Conservation (phyloP, 2,797 vertebrate species). For the Masticophis lateralis region DNA sequence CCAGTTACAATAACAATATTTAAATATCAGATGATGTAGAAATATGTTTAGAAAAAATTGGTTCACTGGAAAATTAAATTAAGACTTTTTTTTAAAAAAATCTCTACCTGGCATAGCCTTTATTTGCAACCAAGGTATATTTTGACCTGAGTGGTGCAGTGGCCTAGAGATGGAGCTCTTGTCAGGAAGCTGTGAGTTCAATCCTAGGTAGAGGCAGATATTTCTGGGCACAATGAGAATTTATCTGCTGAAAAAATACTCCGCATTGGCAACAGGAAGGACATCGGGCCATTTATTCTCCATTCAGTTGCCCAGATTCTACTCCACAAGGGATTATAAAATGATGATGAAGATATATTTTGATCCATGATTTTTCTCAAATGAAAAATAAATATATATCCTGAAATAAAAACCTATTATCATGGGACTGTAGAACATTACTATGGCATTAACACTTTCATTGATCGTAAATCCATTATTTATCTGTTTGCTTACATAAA, state of each 20-base stretch:
- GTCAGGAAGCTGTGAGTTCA: too few relatives aligned
- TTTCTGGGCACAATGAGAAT: too few relatives aligned
- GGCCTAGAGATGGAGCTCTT: too few relatives aligned
- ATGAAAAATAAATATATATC: not conserved
- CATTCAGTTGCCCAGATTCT: too few relatives aligned
- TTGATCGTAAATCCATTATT: not conserved
- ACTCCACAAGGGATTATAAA: too few relatives aligned
- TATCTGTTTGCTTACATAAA: not conserved
- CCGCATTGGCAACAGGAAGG: too few relatives aligned
- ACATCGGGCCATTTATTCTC: too few relatives aligned
- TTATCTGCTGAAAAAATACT: too few relatives aligned
- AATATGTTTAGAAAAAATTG: not conserved
- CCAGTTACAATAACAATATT: not conserved
- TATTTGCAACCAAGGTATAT: not conserved
- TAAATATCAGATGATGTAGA: not conserved
- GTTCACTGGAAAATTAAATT: too few relatives aligned
- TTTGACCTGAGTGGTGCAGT: not conserved
- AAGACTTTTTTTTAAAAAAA: not conserved
- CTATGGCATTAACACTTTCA: not conserved
- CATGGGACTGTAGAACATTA: not conserved
- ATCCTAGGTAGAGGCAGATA: too few relatives aligned
- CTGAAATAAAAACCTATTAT: not conserved
- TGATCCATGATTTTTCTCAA: not conserved
- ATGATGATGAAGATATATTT: too few relatives aligned
- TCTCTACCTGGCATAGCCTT: not conserved